These are phyloP conservation scores for Ahaetulla prasina DNA, from an alignment of 2,113 vertebrate genomes.

Conservation along the genomic window DNA sequence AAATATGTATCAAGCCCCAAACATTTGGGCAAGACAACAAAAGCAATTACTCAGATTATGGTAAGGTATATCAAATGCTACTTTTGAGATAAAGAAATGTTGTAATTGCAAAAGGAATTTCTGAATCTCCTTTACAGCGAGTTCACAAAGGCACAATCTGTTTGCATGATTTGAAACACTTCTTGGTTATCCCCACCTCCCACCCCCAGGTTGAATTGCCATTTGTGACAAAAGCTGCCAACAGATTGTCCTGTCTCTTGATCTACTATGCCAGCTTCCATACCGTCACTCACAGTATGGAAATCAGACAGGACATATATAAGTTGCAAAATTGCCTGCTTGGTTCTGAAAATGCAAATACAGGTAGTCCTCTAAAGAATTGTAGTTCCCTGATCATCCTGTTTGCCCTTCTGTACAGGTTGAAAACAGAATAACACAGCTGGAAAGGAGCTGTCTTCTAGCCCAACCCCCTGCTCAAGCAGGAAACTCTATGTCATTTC, in stretches of 20 bases:
- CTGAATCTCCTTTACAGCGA: not conserved
- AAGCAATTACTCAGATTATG: not conserved
- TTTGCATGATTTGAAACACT: not conserved
- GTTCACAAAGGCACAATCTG: not conserved
- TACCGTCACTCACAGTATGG: not conserved
- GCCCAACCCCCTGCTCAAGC: not conserved
- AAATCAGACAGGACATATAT: not conserved
- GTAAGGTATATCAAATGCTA: not conserved
- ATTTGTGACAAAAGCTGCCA: not conserved
- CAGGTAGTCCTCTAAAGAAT: not conserved
- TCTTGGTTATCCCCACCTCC: not conserved
- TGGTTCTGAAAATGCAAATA: not conserved
- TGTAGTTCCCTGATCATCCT: not conserved
- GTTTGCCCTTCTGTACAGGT: not conserved
- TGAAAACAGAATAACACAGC: not conserved
- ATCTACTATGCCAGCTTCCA: not conserved
- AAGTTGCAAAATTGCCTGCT: not conserved
- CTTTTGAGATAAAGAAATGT: not conserved
- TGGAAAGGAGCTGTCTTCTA: not conserved
- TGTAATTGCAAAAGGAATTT: not conserved
- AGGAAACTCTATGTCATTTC: not conserved
- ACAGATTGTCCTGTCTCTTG: not conserved
- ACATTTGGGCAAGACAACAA: not conserved
- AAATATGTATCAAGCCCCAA: not conserved
- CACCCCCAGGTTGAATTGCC: not conserved